Percentiles rank a stretch among this genome's conserved stretches.
Evolutionary conservation across 2,113 vertebrate genomes (phyloP).

Genomic region (Sebastes fasciatus): DNA sequence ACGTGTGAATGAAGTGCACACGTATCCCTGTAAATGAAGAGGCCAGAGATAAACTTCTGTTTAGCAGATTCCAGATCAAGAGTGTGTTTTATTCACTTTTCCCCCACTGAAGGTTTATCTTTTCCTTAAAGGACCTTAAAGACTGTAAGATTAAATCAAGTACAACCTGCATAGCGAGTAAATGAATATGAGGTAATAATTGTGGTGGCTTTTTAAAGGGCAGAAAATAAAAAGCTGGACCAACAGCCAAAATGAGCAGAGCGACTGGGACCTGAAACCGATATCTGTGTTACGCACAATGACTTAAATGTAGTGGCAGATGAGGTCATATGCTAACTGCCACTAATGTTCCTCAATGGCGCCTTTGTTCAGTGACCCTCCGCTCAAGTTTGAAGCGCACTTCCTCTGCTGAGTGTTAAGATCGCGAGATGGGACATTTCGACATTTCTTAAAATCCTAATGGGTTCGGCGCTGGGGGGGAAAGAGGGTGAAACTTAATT

Average conservation of each 20-base stretch:
- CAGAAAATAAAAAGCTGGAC: slow-evolving; percentile 32
- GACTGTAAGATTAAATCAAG: neutral
- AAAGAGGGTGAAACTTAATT: slow-evolving; percentile 72
- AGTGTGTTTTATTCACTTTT: neutral
- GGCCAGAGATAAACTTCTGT: neutral
- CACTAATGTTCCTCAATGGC: slow-evolving; percentile 60
- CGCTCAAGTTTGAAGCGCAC: slow-evolving; percentile 54
- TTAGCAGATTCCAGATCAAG: neutral
- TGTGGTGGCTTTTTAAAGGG: slow-evolving; percentile 44
- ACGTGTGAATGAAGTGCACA: neutral
- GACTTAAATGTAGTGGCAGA: slow-evolving; percentile 53
- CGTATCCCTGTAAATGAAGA: neutral
- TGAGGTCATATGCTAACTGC: slow-evolving; percentile 69
- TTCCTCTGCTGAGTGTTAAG: slow-evolving; percentile 59
- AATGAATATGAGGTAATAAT: slow-evolving; percentile 26
- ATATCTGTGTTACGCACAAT: slow-evolving; percentile 3
- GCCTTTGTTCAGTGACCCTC: slow-evolving; percentile 59
- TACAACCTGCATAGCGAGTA: slow-evolving; percentile 1
- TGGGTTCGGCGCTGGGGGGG: slow-evolving; percentile 60
- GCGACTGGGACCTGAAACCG: slow-evolving; percentile 10
- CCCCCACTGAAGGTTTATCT: neutral
- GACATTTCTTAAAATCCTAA: slow-evolving; percentile 79
- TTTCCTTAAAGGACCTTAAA: slow-evolving; percentile 6
- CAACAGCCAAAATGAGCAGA: slow-evolving; percentile 17
- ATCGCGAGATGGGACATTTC: slow-evolving; percentile 67